Conservation (phyloP, 2,797 vertebrate genomes). For the Petrocephalus schoutedeni region DNA sequence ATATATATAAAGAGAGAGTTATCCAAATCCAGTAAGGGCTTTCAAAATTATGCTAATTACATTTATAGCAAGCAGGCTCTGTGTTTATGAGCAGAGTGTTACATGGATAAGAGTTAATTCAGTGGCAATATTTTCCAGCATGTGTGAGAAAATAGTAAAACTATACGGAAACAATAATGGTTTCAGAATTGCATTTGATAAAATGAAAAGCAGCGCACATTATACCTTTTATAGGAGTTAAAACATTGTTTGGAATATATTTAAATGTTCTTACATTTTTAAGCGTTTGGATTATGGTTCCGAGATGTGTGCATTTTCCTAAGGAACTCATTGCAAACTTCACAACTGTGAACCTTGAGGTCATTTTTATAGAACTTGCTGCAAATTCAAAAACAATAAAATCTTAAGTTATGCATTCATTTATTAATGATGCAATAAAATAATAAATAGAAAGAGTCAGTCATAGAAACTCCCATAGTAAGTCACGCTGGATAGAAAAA, state of each 20-base stretch:
- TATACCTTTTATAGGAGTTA: conserved; percentile 36
- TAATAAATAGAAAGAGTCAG: background rate
- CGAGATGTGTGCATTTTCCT: conserved; percentile 33
- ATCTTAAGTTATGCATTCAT: conserved; percentile 28
- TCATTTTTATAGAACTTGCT: conserved; percentile 40
- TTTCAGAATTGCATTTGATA: conserved; percentile 34
- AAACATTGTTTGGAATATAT: conserved; percentile 31
- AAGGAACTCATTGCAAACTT: conserved; percentile 39
- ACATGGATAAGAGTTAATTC: conserved; percentile 25
- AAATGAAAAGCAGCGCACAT: conserved; percentile 39
- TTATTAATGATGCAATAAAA: conserved; percentile 24
- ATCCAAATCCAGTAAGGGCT: background rate
- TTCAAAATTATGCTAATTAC: conserved; percentile 20
- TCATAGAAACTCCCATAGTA: background rate
- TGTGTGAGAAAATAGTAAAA: conserved; percentile 40
- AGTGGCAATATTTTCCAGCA: conserved; percentile 40
- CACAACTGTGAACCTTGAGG: conserved; percentile 25
- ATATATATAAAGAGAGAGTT: too few relatives aligned
- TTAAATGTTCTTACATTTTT: conserved; percentile 31
- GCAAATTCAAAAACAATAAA: conserved; percentile 14
- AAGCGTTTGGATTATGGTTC: conserved; percentile 26
- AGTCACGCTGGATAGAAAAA: background rate
- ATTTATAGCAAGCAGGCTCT: conserved; percentile 32
- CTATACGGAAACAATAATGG: conserved; percentile 43
- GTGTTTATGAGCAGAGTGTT: conserved; percentile 36